These are phyloP conservation scores for Drosophila bifasciata DNA, from an alignment of 1,140 invertebrate species.

Conservation along the genomic window DNA sequence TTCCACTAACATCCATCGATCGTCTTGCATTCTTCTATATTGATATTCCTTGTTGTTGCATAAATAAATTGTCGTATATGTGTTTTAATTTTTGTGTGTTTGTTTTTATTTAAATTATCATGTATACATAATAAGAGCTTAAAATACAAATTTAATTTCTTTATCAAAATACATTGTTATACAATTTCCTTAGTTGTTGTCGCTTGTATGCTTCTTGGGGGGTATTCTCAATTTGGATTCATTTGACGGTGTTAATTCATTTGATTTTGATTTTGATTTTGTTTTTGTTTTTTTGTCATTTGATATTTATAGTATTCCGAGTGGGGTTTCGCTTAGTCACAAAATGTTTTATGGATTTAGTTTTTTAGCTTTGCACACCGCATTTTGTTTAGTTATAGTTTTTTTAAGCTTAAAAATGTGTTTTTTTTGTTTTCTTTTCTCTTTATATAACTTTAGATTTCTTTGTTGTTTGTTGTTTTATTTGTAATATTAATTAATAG, in stretches of 20 bases:
- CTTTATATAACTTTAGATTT: neutral
- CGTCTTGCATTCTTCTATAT: too few species aligned
- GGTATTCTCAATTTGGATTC: conserved; percentile 27
- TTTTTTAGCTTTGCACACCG: conserved; percentile 59
- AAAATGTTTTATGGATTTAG: conserved; percentile 58
- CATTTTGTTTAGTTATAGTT: conserved; percentile 32
- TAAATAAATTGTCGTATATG: too few species aligned
- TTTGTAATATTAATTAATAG: conserved; percentile 73
- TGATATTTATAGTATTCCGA: conserved; percentile 26
- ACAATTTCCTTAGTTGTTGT: conserved; percentile 74
- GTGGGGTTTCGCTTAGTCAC: conserved; percentile 46
- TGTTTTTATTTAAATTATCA: conserved; percentile 74
- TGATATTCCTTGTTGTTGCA: too few species aligned
- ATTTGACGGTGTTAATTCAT: conserved; percentile 33
- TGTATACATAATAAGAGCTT: conserved; percentile 76
- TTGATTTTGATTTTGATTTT: conserved; percentile 16
- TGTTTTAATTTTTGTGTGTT: conserved; percentile 1
- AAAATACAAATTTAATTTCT: conserved; percentile 79
- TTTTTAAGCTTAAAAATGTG: conserved; percentile 20
- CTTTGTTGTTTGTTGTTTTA: conserved; percentile 12
- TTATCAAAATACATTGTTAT: conserved; percentile 83
- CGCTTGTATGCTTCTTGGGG: conserved; percentile 29
- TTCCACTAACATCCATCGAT: too few species aligned
- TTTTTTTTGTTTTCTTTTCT: conserved; percentile 32
- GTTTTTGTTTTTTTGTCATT: conserved; percentile 8